A percentile compares a stretch with the other conserved stretches of the same genome.
Conservation (phyloP, 2,113 vertebrate genomes). For the Ursus arctos region DNA sequence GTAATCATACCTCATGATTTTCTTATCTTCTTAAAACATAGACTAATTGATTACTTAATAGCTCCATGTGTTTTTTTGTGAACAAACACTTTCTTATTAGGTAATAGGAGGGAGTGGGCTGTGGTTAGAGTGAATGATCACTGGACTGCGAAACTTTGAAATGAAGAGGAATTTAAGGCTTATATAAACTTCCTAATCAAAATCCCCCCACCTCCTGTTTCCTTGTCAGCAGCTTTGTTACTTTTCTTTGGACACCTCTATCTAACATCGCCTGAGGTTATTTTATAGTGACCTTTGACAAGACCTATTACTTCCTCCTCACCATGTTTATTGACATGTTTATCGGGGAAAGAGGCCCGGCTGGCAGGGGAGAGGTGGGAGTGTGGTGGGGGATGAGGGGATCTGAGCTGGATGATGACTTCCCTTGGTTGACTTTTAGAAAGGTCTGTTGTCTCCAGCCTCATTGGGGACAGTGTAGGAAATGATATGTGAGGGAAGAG, state of each 20-base stretch:
- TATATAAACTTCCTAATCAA: conserved; percentile 82
- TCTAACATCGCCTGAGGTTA: conserved; percentile 81
- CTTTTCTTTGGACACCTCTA: conserved; percentile 82
- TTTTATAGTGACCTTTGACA: conserved; percentile 85
- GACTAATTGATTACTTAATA: not conserved
- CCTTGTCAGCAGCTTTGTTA: conserved; percentile 80
- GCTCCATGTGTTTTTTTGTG: not conserved
- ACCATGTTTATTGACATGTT: conserved; percentile 78
- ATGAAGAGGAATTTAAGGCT: conserved; percentile 79
- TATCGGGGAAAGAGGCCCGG: conserved; percentile 77
- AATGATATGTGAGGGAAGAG: conserved; percentile 49
- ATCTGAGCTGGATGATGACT: conserved; percentile 61
- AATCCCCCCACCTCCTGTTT: conserved; percentile 79
- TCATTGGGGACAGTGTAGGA: conserved; percentile 39
- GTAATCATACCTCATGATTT: not conserved
- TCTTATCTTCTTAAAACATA: conserved; percentile 31
- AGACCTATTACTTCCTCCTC: conserved; percentile 84
- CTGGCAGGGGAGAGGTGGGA: conserved; percentile 32
- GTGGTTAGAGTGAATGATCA: not conserved
- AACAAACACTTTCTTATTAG: conserved; percentile 27
- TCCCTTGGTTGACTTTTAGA: conserved; percentile 55
- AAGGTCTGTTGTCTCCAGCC: not conserved
- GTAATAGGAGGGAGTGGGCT: not conserved
- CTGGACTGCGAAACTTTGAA: conserved; percentile 66
- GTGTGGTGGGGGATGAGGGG: conserved; percentile 52